These are phyloP conservation scores for Thyatira batis DNA, from an alignment of 2,888 invertebrate genomes.

Conservation along the genomic window DNA sequence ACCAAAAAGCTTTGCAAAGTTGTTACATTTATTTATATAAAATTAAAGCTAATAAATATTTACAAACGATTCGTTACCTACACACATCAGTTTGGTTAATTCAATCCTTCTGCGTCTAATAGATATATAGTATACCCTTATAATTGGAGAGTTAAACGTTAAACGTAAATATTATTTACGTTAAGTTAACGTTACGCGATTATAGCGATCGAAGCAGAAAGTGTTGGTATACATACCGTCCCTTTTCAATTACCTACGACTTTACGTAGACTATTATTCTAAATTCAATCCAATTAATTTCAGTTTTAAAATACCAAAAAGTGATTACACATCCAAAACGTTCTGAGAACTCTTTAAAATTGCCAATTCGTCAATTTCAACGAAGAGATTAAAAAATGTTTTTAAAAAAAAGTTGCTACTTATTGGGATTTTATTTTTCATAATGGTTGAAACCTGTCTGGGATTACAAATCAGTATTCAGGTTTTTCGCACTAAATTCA, in stretches of 20 bases:
- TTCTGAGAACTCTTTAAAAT: background rate
- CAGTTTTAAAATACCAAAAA: background rate
- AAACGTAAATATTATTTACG: background rate
- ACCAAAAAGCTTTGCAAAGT: no score
- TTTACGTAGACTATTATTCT: background rate
- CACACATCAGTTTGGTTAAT: no score
- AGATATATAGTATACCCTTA: background rate
- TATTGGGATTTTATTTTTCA: no score
- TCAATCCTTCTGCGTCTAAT: no score
- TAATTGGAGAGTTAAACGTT: background rate
- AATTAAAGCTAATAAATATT: no score
- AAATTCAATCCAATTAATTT: background rate
- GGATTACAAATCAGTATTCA: no score
- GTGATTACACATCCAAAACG: background rate
- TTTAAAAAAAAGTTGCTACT: no score
- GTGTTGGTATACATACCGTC: background rate
- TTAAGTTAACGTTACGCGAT: background rate
- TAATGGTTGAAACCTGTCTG: no score
- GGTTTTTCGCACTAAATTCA: no score
- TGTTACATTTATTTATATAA: no score
- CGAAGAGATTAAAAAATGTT: no score
- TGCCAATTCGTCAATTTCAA: background rate
- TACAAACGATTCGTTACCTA: no score
- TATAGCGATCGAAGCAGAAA: background rate
- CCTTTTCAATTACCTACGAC: background rate